phyloP scores from a whole-genome alignment of 2,888 invertebrate genomes.

The Busseola fusca region DNA sequence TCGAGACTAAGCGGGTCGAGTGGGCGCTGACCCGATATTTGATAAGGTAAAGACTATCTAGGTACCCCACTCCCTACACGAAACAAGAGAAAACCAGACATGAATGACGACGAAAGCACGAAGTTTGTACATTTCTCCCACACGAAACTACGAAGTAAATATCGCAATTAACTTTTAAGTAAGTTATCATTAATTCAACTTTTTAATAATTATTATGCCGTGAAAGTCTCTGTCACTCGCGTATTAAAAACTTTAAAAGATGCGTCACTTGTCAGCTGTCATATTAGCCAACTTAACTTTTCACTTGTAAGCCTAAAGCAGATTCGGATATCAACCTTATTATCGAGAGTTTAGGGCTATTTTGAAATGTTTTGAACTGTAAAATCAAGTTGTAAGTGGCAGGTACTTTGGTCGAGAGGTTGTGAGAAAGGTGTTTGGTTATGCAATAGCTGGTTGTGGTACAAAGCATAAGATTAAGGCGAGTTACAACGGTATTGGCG shows the following conservation, averaged over 20 bases:
- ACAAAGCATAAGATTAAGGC: constrained; percentile 53
- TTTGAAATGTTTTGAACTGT: constrained; percentile 9
- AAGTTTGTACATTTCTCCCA: constrained; percentile 17
- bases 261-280: constrained; percentile 59
- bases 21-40: neutral
- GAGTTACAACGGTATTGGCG: constrained; percentile 5
- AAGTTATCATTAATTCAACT: constrained; percentile 44
- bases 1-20: no score
- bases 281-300: constrained; percentile 35
- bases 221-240: constrained; percentile 52
- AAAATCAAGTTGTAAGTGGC: constrained; percentile 51
- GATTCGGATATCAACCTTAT: constrained; percentile 29
- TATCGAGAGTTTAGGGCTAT: rapidly evolving
- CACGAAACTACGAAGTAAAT: constrained; percentile 19
- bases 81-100: neutral
- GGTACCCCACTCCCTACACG: neutral
- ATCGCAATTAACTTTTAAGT: constrained; percentile 38
- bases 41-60: neutral
- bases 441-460: constrained; percentile 68
- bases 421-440: constrained; percentile 78
- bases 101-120: constrained; percentile 5
- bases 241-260: constrained; percentile 45
- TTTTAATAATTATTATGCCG: constrained; percentile 46
- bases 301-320: neutral
- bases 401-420: constrained; percentile 74